Evolutionary conservation across 2,888 invertebrate genomes (phyloP), one percentile per base, ranked within the genome.

Genomic region (Dinocampus coccinellae): DNA sequence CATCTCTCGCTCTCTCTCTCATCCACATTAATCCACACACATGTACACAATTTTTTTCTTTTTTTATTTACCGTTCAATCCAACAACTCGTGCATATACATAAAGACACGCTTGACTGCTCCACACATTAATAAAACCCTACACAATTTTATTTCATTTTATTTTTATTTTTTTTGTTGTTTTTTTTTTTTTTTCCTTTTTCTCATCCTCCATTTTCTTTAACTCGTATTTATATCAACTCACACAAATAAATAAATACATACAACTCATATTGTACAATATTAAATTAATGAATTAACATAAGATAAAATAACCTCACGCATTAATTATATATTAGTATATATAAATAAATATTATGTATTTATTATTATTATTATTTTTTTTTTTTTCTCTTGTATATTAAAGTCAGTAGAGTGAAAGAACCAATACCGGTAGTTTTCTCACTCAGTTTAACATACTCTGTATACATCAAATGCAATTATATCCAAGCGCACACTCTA

Each of bases 91-190:
- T n/a, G n/a, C 39, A 39, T 47, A 47, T 16, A 47, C 47, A 47
- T 67, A 77, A 69, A 69, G 60, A 71, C 65, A 53, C 52, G 57
- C 39, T 69, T 39, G 57, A 33, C 42, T 60, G 47, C 16, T n/a
- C n/a, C 16, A 47, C 47, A 20, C 47, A 16, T 47, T 47, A 47
- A 47, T 47, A 47, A 47, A 47, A n/a, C n/a, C n/a, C 16, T 6
- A 16, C 16, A 47, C 47, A 47, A 16, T n/a, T n/a, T n/a, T 3
- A 16, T 47, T 47, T 47, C 47, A n/a, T n/a, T 20, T 16, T 47
- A 39, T 39, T 39, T 7, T 42, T n/a, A 42, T 11, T 42, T n/a
- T 42, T 13, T 47, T 7, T 20, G 7, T 36, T 1, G 4, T 10
- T 36, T 10, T 36, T 10, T 36, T 10, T 36, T 10, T 36, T 10